Evolutionary conservation across 2,113 vertebrate genomes (phyloP), one percentile per base, ranked within the genome.

Genomic region (Neotragus pygmaeus): DNA sequence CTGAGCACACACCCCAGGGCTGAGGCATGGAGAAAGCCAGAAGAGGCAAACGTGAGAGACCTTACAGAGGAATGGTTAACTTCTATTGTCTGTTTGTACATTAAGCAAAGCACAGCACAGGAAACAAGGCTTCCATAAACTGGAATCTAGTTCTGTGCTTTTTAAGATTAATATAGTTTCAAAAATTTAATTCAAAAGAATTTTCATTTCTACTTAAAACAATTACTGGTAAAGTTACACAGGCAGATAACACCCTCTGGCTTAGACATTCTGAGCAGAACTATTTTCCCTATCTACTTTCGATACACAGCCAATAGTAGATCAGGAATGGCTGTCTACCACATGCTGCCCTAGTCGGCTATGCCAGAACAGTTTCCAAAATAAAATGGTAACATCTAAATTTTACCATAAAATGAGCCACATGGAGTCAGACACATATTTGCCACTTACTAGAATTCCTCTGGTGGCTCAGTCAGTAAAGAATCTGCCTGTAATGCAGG

Each of bases 391-490:
- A 43, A 17, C 45, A 21, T 83, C 27, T 93, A 36, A 66, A 14
- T 84, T 82, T 93, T 91, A 60, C n/a, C 77, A 25, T 88, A 45
- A 86, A 6, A 55, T 94, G 43, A 97, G 16, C 11, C n/a, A 49
- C 4, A 64, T 57, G 14, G 64, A 87, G 28, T 47, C 51, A 28
- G 43, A 16, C 17, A 66, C 45, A 86, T 5, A 17, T 2, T 66
- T 36, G 49, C 8, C 15, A 51, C 16, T 43, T 5, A 83, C 30
- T 70, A 70, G 66, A 70, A 11, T 23, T 23, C 39, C 66, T 39
- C 66, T 70, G 66, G 2, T 39, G n/a, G n/a, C 10, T 70, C 19
- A 70, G n/a, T 39, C 10, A 70, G 19, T 70, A 36, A 70, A 23
- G 10, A 70, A 70, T 39, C 66, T 70, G 19, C 66, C n/a, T 6